A percentile compares a stretch with the other conserved stretches of the same genome.
These are phyloP conservation scores for Alloscopus bannaensis DNA, from an alignment of 2,888 invertebrate species.

Conservation along the genomic window DNA sequence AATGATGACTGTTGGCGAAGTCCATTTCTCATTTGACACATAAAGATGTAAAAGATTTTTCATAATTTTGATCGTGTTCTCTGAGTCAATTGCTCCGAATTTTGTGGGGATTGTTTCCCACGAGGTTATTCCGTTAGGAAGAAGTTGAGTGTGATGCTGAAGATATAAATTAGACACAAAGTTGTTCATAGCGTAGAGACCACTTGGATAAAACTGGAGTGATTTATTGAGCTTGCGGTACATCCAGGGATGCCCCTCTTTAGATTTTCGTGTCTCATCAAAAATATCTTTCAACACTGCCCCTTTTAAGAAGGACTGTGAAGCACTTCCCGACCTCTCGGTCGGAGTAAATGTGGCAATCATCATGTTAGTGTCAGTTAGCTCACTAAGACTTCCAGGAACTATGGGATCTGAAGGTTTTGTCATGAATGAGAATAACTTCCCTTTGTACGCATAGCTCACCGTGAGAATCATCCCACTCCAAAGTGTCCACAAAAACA, in stretches of 20 bases:
- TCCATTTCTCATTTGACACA: slow-evolving; percentile 30
- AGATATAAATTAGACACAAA: slow-evolving; percentile 14
- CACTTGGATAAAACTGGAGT: not conserved
- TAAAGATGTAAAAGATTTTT: slow-evolving; percentile 22
- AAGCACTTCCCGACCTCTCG: not conserved
- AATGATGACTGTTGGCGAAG: slow-evolving; percentile 1
- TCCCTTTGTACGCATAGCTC: slow-evolving; percentile 37
- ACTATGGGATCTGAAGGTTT: not conserved
- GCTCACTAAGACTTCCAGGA: slow-evolving; percentile 13
- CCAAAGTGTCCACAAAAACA: slow-evolving; percentile 31
- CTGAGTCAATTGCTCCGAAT: slow-evolving; percentile 18
- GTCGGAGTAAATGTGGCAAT: slow-evolving; percentile 23
- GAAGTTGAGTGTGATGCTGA: not conserved
- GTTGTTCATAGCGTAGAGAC: slow-evolving; percentile 22
- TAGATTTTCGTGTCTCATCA: not conserved
- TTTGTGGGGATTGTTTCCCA: not conserved
- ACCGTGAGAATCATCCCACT: slow-evolving; percentile 9
- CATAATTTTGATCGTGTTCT: slow-evolving; percentile 13
- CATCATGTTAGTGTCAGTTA: slow-evolving; percentile 5
- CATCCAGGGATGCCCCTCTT: slow-evolving; percentile 15
- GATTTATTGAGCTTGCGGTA: slow-evolving; percentile 20
- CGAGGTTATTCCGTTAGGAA: not conserved
- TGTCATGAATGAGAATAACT: slow-evolving; percentile 36
- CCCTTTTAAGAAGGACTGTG: not conserved
- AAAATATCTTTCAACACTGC: slow-evolving; percentile 27